A percentile compares a stretch with the other conserved stretches of the same genome.
These are phyloP conservation scores for Drosophila rubida DNA, from an alignment of 2,888 invertebrate genomes.

Conservation along the genomic window DNA sequence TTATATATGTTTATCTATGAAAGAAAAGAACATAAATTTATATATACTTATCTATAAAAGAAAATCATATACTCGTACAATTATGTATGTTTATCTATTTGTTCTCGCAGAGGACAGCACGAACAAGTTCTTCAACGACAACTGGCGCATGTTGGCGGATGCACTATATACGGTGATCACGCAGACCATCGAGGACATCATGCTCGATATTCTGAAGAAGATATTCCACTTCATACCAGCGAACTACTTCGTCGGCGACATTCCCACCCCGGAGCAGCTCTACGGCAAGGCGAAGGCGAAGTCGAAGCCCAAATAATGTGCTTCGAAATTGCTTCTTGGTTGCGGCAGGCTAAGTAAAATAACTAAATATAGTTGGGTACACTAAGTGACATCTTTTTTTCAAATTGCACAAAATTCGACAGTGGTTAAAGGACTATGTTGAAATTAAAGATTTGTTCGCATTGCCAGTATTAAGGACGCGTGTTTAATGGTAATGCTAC, in stretches of 20 bases:
- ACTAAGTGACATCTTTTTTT: too few species aligned
- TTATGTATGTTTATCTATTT: too few species aligned
- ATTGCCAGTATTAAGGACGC: background rate
- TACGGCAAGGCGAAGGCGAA: slow-evolving; percentile 72
- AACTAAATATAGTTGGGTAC: background rate
- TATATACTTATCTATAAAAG: too few species aligned
- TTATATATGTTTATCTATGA: too few species aligned
- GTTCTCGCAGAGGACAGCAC: slow-evolving; percentile 89
- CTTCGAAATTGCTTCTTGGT: slow-evolving; percentile 18
- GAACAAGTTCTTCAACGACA: slow-evolving; percentile 90
- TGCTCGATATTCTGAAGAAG: slow-evolving; percentile 88
- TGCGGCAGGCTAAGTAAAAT: slow-evolving; percentile 19
- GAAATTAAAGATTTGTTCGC: background rate
- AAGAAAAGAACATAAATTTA: too few species aligned
- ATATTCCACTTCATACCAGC: slow-evolving; percentile 90
- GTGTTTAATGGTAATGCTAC: background rate
- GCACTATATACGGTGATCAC: slow-evolving; percentile 89
- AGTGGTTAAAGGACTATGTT: background rate
- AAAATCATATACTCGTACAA: too few species aligned
- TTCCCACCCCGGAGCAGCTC: slow-evolving; percentile 84
- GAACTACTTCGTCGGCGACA: slow-evolving; percentile 89
- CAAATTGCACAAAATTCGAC: background rate
- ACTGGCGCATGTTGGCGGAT: slow-evolving; percentile 90
- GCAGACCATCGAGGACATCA: slow-evolving; percentile 89
- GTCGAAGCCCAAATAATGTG: slow-evolving; percentile 25